Evolutionary conservation across 2,113 vertebrate genomes (phyloP).

Genomic region (Zapus hudsonius): DNA sequence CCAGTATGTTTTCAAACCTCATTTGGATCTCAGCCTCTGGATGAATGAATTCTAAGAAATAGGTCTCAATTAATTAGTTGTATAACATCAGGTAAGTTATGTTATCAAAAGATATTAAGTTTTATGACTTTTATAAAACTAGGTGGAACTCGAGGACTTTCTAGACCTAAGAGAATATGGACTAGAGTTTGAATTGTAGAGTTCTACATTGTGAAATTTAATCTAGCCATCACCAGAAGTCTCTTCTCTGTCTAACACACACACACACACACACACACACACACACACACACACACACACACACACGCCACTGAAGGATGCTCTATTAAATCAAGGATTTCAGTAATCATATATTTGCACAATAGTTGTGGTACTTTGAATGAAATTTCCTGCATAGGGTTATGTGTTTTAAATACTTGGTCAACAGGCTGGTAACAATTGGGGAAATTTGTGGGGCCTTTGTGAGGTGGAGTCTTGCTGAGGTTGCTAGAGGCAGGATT

Average conservation of each 20-base stretch:
- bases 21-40: background rate
- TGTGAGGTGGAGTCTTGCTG: no score
- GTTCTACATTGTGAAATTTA: background rate
- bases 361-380: background rate
- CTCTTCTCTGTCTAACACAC: background rate
- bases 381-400: no score
- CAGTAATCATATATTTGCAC: background rate
- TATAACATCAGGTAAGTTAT: background rate
- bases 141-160: background rate
- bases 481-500: no score
- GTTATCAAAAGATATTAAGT: background rate
- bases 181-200: background rate
- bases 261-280: background rate
- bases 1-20: conserved; percentile 43
- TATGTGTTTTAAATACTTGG: no score
- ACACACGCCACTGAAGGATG: background rate
- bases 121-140: conserved; percentile 18
- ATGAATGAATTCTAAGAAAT: conserved; percentile 28
- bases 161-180: background rate
- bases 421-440: no score
- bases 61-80: conserved; percentile 40
- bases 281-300: background rate
- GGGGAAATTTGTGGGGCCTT: no score
- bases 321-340: background rate
- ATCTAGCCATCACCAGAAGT: background rate